Base-by-base conservation (phyloP, 2,797 vertebrate genomes). In the Scolopax rusticola region DNA sequence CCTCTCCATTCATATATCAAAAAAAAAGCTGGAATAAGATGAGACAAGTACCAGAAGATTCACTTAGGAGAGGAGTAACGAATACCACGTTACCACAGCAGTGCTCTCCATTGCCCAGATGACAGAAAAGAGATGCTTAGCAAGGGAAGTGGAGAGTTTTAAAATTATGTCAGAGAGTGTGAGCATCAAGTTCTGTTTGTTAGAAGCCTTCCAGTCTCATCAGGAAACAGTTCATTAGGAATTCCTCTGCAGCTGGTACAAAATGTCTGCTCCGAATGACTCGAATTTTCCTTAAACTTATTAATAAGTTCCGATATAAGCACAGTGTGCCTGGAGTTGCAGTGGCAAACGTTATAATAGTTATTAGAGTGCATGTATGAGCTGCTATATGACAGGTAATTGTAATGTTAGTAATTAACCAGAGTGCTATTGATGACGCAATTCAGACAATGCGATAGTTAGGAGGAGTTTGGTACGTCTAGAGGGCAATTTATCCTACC, bases 181-280 rank as follows among this genome's bases (percentile, higher is more conserved):
- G 70, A 94, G 20, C 53, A 53, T 65, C 77, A 27, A 48, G 47
- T 84, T 92, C 36, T 92, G 68, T 83, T 93, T 89, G 57, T 53
- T 38, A 74, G 53, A 78, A 91, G 30, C 75, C 48, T 93, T 91
- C 89, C 71, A 67, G 68, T 60, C 74, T 68, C 82, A 71, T 96
- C 95, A 89, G 48, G 21, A 91, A 91, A 75, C 73, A 94, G 74
- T 32, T 81, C 80, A 76, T 95, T 65, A 87, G 80, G 87, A 87
- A 96, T 94, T 96, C 78, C 53, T 69, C 71, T 21, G 1, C 82
- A 92, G 60, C 61, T 67, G 56, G 84, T 50, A 89, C 51, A 82
- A 70, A 71, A 92, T 77, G 64, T 85, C 78, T 80, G 13, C 75
- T 68, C 36, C 3, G 0, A 89, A 56, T 47, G 33, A 80, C 71